Evolutionary conservation across 2,797 vertebrate species (phyloP), one percentile per base, ranked within the genome.

Genomic region (Galagoides demidoff): DNA sequence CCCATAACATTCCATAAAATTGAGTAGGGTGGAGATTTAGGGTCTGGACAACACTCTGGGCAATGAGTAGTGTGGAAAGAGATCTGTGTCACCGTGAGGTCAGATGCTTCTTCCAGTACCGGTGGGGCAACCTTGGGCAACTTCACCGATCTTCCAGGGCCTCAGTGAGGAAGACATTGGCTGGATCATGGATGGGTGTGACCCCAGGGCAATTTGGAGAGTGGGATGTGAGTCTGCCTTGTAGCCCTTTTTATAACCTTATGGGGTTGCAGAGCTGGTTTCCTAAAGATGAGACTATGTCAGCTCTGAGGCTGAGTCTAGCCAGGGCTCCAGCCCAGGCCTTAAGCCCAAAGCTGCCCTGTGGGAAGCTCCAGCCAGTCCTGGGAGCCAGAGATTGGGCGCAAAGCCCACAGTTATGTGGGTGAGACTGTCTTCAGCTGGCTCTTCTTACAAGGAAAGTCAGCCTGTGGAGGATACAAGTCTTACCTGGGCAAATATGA

Each of bases 281-380:
- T 83, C 52, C 76, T 31, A 45, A 55, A 85, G 79, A 39, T 57
- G 57, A 79, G 49, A 55, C 39, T 1, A 22, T 22, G 49, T n/a
- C 27, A 74, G 29, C 71, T 63, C 27, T 3, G 16, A 70, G 25
- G 63, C 4, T 43, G 63, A 73, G 23, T 3, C 5, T n/a, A 77
- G 70, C 22, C 45, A 63, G 63, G 71, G 23, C 27, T 29, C 43
- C 20, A 1, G 17, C 14, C 22, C 20, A 31, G 43, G 0, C 22
- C 64, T 49, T n/a, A 20, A 29, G 63, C 13, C 25, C 77, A 74
- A 73, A 83, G 22, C 3, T 25, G 55, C 37, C 43, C 23, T 16
- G 17, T 2, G 14, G 3, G 6, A 10, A 12, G 66, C 17, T n/a
- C 25, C 0, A 9, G 8, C 1, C 23, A 45, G 34, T 25, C 45